Evolutionary conservation across 2,797 vertebrate species (phyloP), one percentile per base, ranked within the genome.

Genomic region (Enteromius afrohamiltoni): DNA sequence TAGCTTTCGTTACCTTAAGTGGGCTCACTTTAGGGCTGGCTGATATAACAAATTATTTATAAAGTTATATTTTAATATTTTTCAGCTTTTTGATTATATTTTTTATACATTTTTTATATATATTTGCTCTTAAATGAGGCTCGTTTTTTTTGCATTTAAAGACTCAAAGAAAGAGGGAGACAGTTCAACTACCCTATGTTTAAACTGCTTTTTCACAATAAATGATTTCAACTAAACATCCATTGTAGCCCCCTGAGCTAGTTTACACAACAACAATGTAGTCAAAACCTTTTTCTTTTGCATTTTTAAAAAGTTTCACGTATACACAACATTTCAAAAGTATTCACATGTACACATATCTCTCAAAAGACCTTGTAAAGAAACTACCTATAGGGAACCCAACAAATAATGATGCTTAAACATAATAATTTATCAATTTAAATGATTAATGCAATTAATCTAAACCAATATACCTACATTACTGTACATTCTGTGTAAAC

Each of bases 21-120:
- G 23, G 31, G 68, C 9, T 77, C n/a, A 47, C 23, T 45, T 45
- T 29, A 77, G 76, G 76, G 76, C 76, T 77, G 76, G 76, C 26
- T 1, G 37, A 77, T 77, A 64, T 64, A 13, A 23, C 40, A 64
- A 64, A 64, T 45, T 29, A 45, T 45, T 34, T n/a, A n/a, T 29
- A 31, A 3, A 49, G 23, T 60, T 26, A 60, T 26, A 23, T 58
- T 55, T 62, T 2, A 1, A 51, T 2, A 55, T 8, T 31, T 21
- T 73, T 51, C 4, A n/a, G 47, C 29, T 4, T 53, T 74, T 74
- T 53, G 2, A 74, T n/a, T 11, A 34, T 49, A 49, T 37, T 49
- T 45, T 23, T 23, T 16, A 23, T 16, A 45, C 1, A 70, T 31
- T 9, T 49, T 8, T 34, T 49, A 34, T 74, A 51, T 13, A 51